Conservation (phyloP, 2,888 invertebrate genomes). For the Anagyrus pseudococci region DNA sequence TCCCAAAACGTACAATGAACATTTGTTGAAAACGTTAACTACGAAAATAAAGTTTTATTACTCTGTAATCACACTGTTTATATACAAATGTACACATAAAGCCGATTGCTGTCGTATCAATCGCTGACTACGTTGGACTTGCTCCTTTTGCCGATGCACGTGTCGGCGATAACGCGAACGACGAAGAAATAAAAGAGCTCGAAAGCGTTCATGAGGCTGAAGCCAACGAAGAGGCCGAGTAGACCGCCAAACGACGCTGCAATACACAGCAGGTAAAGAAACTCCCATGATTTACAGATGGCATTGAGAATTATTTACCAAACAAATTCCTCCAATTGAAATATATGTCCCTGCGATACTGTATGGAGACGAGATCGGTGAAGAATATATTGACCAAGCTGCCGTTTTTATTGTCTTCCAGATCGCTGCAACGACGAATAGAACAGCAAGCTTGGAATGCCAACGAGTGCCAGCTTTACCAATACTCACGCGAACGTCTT, state of each 20-base stretch:
- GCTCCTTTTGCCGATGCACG: too few relatives aligned
- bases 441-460: too few relatives aligned
- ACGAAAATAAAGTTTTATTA: too few relatives aligned
- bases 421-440: conserved; percentile 60
- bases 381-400: conserved; percentile 72
- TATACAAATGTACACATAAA: too few relatives aligned
- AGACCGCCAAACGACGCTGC: conserved; percentile 83
- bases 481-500: conserved; percentile 44
- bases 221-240: conserved; percentile 82
- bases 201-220: conserved; percentile 80
- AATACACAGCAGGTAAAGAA: conserved; percentile 52
- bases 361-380: conserved; percentile 71
- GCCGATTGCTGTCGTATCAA: too few relatives aligned
- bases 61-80: too few relatives aligned
- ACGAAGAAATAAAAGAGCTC: conserved; percentile 78
- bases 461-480: too few relatives aligned
- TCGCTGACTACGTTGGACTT: too few relatives aligned
- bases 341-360: conserved; percentile 71
- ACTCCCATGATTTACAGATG: too few relatives aligned
- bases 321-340: conserved; percentile 75
- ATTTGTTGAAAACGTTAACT: too few relatives aligned
- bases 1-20: too few relatives aligned
- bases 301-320: too few relatives aligned
- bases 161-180: conserved; percentile 59
- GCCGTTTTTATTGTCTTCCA: conserved; percentile 61